Evolutionary conservation across 2,888 invertebrate species (phyloP).

Genomic region (Hermaeophaga mercurialis): DNA sequence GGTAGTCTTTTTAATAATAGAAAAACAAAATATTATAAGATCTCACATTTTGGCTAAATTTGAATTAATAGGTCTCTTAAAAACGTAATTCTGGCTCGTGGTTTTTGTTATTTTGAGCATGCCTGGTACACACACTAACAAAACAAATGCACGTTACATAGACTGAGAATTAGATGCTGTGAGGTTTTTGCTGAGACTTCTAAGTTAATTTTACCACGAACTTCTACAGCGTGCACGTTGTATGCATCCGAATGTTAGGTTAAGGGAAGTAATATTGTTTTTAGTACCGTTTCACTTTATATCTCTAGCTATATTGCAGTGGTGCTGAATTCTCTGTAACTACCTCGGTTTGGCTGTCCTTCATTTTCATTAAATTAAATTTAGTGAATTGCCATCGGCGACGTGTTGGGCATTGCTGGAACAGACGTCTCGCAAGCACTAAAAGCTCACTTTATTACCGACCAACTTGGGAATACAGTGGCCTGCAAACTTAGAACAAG

Average conservation of each 20-base stretch:
- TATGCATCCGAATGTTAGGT: conserved; percentile 20
- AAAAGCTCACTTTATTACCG: conserved; percentile 41
- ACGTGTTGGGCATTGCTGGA: conserved; percentile 41
- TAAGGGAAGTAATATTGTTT: conserved; percentile 22
- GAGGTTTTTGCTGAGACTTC: no score
- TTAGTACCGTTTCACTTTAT: conserved; percentile 25
- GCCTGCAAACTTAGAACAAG: conserved; percentile 29
- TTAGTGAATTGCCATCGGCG: conserved; percentile 43
- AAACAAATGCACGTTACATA: no score
- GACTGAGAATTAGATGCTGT: no score
- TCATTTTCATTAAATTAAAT: conserved; percentile 43
- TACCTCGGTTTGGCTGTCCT: conserved; percentile 27
- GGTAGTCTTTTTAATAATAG: no score
- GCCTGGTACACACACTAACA: no score
- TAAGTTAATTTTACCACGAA: background rate
- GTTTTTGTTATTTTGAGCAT: no score
- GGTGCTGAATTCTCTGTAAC: conserved; percentile 24
- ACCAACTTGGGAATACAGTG: conserved; percentile 32
- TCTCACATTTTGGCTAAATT: no score
- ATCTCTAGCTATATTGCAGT: conserved; percentile 18
- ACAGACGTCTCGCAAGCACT: conserved; percentile 40
- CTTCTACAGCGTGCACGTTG: background rate
- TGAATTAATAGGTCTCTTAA: no score
- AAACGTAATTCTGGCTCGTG: no score
- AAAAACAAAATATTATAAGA: no score